Evolutionary conservation across 2,888 invertebrate species (phyloP).

Genomic region (Lochmaea crataegi): DNA sequence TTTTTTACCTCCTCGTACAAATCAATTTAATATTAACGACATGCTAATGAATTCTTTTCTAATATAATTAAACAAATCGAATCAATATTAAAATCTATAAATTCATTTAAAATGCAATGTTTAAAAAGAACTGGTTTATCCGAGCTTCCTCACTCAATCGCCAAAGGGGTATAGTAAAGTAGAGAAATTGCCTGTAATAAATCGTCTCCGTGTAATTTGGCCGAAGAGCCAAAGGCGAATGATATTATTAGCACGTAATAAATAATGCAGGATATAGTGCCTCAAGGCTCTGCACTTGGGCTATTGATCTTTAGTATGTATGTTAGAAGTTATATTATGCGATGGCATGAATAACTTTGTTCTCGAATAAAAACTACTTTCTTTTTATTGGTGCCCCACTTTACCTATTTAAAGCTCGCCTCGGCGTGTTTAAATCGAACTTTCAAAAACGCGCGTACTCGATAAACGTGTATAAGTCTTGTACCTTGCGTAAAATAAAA

Average conservation of each 20-base stretch:
- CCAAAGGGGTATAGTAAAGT: neutral
- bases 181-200: neutral
- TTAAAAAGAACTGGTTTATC: neutral
- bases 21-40: neutral
- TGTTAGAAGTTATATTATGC: neutral
- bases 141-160: neutral
- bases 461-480: no score
- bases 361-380: no score
- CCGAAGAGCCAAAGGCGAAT: neutral
- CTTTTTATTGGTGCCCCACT: no score
- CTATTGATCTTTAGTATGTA: conserved; percentile 4
- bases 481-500: no score
- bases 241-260: conserved; percentile 6
- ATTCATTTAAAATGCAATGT: neutral
- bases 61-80: neutral
- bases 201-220: neutral
- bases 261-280: conserved; percentile 3
- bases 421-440: no score
- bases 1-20: neutral
- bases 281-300: neutral
- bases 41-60: neutral
- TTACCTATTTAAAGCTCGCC: no score
- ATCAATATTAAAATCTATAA: conserved; percentile 5
- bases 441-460: no score
- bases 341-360: no score